Base-by-base conservation (phyloP, 2,113 vertebrate genomes). In the Cyprinus carpio region DNA sequence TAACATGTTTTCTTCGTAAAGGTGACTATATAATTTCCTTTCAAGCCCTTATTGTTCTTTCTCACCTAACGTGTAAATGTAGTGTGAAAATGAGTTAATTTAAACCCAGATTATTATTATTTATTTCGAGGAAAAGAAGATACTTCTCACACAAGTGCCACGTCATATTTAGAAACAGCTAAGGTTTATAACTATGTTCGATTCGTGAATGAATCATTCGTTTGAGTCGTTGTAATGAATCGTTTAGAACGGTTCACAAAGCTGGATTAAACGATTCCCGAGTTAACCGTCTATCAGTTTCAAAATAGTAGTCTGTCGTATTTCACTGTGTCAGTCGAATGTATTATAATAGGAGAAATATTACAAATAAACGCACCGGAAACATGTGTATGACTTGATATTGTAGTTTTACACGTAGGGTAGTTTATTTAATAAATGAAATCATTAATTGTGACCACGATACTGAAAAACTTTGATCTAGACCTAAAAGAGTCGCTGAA, bases 131-230 rank as follows among this genome's bases (percentile, higher is more conserved):
- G 9, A 9, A 71, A 23, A 23, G 31, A 76, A 56, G 31, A 51
- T 20, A 54, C 75, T 20, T 74, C 5, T 31, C 7, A 16, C 43
- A 29, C 10, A 77, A 77, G 18, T 9, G 75, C 49, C 75, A 77
- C 75, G 75, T 77, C 46, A 56, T 51, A 77, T 77, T 54, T 15
- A 56, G n/a, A 49, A 75, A 75, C 71, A 8, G 12, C 40, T 46
- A 49, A 46, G 37, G 71, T 46, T 46, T 74, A 40, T 12, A 25
- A 6, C 12, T 5, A 20, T 3, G 46, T 79, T 79, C 31, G 76
- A 60, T 79, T 79, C 76, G 40, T 3, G 3, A 60, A 75, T 18
- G 74, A 75, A 7, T 79, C 54, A 60, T 40, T 79, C 31, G 23
- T 60, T 62, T 34, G 56, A 54, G 11, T 76, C 43, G 25, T 76